Base-by-base conservation (phyloP, 2,888 invertebrate species). In the Cephus nigrinus region DNA sequence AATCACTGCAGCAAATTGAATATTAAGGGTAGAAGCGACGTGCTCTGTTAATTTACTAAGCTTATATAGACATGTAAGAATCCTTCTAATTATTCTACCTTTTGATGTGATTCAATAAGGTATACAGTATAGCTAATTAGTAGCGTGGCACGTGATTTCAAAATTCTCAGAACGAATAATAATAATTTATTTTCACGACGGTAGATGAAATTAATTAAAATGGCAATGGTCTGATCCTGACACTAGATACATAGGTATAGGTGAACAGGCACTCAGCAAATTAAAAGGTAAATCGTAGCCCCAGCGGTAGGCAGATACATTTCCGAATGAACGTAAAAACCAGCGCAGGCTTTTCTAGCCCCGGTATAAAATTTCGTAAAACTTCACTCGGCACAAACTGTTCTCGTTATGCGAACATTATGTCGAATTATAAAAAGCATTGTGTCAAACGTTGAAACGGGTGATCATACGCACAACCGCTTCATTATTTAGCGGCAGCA, bases 401-500 rank as follows among this genome's bases (percentile, higher is more conserved):
- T 78, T 81, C 73, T 74, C 31, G 55, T 73, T 76, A 71, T 68
- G 40, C 30, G 74, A 55, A 78, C 77, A 77, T 82, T 79, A 34
- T 72, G 68, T 74, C 75, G 69, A 76, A 77, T 73, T 78, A 79
- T 80, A 80, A 81, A 78, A 75, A 77, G 77, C 76, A 69, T 80
- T 80, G 76, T 80, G 78, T 79, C 79, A 76, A 75, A 80, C 78
- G 81, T 76, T 15, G 78, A 83, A 83, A 84, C 83, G 81, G 83
- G 81, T 82, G 82, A 80, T 82, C 81, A n/a, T 33, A 80, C 79
- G 79, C 68, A 68, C 76, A 74, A 55, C 77, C 30, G 78, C 77
- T 82, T 84, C 80, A 79, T 83, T 82, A 85, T 84, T 83, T 83
- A 80, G 78, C 82, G 75, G 77, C 82, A 80, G 84, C 83, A 85